Base-by-base conservation (phyloP, 2,797 vertebrate genomes). In the Meda fulgida region DNA sequence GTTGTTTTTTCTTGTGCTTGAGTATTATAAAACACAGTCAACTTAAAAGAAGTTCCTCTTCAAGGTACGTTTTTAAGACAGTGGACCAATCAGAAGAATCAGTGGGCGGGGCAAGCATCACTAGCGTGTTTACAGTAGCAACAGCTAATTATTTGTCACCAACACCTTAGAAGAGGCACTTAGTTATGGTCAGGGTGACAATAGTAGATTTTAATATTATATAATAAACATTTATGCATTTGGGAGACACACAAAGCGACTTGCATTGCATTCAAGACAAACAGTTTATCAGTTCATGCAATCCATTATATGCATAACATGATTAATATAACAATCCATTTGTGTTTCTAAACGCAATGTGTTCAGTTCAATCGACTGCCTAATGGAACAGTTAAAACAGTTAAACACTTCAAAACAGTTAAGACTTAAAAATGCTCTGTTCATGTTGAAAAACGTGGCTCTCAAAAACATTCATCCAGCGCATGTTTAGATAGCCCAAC, bases 11-110 rank as follows among this genome's bases (percentile, higher is more conserved):
- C 21, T 51, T 75, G 23, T 55, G 13, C 31, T 38, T 10, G 23
- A 58, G 13, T 38, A 36, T 14, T 53, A 38, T 34, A 77, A 77
- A 23, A 58, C 48, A 4, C 21, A 75, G 72, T 2, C n/a, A 73
- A 48, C 16, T 10, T 48, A 48, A 18, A 46, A 48, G 2, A 53
- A 11, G 19, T 7, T 38, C 34, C 38, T 48, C n/a, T 18, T 53
- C 29, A 8, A 53, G 19, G 48, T 53, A 7, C 2, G 13, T 23
- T 75, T 63, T 75, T 21, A 53, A 53, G 51, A 53, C 46, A 23
- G 3, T 23, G 29, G 48, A 53, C 72, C 48, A 75, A 75, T 75
- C 72, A 53, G 10, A 75, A 75, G 18, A 75, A 75, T 31, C 29
- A 53, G 48, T 18, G 72, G 29, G 48, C 3, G 10, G 29, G 29